Conservation (phyloP, 2,797 vertebrate species). For the Podargus strigoides region DNA sequence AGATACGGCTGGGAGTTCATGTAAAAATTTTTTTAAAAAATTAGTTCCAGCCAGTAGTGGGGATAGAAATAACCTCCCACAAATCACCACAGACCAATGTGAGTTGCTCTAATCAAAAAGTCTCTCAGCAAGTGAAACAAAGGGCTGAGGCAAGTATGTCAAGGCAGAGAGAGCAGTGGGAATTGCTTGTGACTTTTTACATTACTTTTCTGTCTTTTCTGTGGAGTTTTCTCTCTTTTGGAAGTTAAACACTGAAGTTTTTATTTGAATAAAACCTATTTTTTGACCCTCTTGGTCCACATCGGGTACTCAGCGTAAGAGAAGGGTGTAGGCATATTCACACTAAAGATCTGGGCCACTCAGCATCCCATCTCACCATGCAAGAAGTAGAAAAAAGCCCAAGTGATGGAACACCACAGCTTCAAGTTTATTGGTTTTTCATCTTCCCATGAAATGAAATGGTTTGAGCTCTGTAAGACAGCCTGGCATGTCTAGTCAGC, state of each 20-base stretch:
- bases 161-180: not conserved
- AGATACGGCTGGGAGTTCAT: not conserved
- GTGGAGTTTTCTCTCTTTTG: not conserved
- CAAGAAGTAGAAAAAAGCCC: not conserved
- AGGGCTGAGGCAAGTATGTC: not conserved
- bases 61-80: not conserved
- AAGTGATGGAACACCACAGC: not conserved
- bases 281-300: not conserved
- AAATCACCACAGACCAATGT: not conserved
- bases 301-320: fast-evolving
- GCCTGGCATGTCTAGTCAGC: not conserved
- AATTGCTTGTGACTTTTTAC: not conserved
- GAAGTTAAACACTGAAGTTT: not conserved
- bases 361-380: fast-evolving
- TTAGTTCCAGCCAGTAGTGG: not conserved
- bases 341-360: not conserved
- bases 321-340: not conserved
- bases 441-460: not conserved
- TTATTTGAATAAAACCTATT: not conserved
- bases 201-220: not conserved
- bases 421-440: not conserved
- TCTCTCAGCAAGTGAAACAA: not conserved
- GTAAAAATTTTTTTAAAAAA: not conserved
- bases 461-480: not conserved
- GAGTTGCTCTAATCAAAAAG: not conserved